Evolutionary conservation across 2,113 vertebrate species (phyloP).

Genomic region (Passer domesticus): DNA sequence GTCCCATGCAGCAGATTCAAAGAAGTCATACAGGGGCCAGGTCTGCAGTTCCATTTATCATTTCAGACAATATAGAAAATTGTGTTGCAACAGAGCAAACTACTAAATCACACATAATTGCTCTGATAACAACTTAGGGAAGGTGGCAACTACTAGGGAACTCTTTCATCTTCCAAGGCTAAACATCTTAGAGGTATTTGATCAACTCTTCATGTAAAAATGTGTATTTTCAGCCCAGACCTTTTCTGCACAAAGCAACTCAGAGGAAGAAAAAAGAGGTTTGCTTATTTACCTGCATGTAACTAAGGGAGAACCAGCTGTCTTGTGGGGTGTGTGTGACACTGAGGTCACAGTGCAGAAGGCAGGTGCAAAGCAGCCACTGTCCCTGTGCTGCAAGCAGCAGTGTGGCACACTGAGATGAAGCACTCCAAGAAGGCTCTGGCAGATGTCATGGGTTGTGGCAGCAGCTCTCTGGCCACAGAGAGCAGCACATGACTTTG

Average conservation of each 20-base stretch:
- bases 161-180: constrained; percentile 10
- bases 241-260: neutral
- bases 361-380: accelerated
- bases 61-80: neutral
- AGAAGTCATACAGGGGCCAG: neutral
- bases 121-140: neutral
- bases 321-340: neutral
- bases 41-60: constrained; percentile 15
- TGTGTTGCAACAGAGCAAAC: neutral
- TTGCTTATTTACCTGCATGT: neutral
- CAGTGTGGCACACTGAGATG: neutral
- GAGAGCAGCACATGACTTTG: neutral
- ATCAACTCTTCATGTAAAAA: neutral
- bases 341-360: neutral
- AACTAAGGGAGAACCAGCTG: neutral
- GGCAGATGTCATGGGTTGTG: neutral
- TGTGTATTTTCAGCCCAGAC: neutral
- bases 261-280: accelerated
- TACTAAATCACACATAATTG: constrained; percentile 27
- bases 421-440: neutral
- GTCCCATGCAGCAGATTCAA: neutral
- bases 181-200: neutral
- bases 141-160: neutral
- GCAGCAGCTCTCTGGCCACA: neutral
- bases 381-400: neutral